Conservation (phyloP, 2,797 vertebrate species). For the Sphaeramia orbicularis region DNA sequence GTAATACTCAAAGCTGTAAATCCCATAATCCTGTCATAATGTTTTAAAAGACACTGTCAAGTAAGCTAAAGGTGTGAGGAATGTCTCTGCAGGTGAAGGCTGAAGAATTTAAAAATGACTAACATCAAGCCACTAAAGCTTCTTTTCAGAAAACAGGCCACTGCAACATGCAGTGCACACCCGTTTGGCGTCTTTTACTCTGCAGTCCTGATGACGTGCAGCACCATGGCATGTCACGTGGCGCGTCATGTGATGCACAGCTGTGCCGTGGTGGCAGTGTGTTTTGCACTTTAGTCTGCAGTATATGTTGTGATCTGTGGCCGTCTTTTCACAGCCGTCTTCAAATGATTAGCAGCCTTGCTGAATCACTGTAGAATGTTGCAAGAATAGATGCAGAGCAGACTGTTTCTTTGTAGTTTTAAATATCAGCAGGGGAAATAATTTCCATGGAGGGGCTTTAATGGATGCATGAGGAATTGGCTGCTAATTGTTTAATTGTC, state of each 20-base stretch:
- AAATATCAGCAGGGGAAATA: constrained; percentile 20
- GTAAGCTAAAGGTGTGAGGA: constrained; percentile 25
- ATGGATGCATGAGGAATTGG: constrained; percentile 67
- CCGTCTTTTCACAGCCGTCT: constrained; percentile 53
- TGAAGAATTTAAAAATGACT: constrained; percentile 17
- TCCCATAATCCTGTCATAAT: constrained; percentile 21
- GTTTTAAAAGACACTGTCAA: constrained; percentile 22
- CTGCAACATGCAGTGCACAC: not conserved
- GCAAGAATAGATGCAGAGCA: constrained; percentile 16
- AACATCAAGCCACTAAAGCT: not conserved
- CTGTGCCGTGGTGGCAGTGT: constrained; percentile 65
- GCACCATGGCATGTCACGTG: constrained; percentile 26
- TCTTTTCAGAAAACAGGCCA: constrained; percentile 1
- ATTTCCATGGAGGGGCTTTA: constrained; percentile 24
- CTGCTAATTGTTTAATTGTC: constrained; percentile 92
- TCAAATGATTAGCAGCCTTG: constrained; percentile 78
- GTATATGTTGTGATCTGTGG: constrained; percentile 50
- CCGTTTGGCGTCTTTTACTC: not conserved
- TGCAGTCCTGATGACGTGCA: constrained; percentile 6
- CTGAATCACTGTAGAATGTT: constrained; percentile 15
- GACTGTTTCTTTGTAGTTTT: constrained; percentile 20
- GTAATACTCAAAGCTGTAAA: constrained; percentile 30
- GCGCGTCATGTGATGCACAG: constrained; percentile 41
- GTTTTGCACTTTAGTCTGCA: constrained; percentile 64
- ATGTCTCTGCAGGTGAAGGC: constrained; percentile 21